Evolutionary conservation across 2,888 invertebrate species (phyloP).

Genomic region (Leptura quadrifasciata): DNA sequence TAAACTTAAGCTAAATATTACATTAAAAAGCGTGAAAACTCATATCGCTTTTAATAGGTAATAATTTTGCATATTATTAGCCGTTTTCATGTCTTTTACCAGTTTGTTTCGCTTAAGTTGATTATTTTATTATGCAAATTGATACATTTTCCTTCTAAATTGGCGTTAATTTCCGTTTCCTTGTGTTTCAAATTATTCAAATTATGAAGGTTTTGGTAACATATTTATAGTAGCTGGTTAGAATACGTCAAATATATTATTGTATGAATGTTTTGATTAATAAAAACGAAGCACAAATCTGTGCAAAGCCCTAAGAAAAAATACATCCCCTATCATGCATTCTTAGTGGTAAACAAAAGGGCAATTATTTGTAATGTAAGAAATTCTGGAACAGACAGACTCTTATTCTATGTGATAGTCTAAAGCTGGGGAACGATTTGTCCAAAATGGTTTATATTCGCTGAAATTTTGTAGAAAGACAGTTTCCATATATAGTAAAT

Average conservation of each 20-base stretch:
- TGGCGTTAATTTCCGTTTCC: conserved; percentile 47
- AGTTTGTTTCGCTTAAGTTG: conserved; percentile 42
- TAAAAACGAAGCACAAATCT: neutral
- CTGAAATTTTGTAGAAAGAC: too few relatives aligned
- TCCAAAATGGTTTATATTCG: too few relatives aligned
- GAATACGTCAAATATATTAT: neutral
- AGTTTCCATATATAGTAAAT: too few relatives aligned
- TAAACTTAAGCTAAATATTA: neutral
- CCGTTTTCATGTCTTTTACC: conserved; percentile 39
- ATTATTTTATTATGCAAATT: conserved; percentile 52
- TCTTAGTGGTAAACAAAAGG: too few relatives aligned
- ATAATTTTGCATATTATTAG: conserved; percentile 36
- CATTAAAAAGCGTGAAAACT: conserved; percentile 26
- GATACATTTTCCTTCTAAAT: conserved; percentile 41
- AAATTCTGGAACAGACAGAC: too few relatives aligned
- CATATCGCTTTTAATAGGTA: conserved; percentile 20
- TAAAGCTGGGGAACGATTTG: too few relatives aligned
- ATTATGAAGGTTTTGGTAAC: conserved; percentile 10
- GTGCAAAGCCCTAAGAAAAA: neutral
- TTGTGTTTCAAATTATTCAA: conserved; percentile 30
- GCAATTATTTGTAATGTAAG: too few relatives aligned
- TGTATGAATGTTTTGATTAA: neutral
- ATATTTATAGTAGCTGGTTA: neutral
- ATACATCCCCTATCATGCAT: too few relatives aligned
- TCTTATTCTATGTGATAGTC: too few relatives aligned